phyloP scores from a whole-genome alignment of 2,888 invertebrate species.

The Lasioglossum marginatum region DNA sequence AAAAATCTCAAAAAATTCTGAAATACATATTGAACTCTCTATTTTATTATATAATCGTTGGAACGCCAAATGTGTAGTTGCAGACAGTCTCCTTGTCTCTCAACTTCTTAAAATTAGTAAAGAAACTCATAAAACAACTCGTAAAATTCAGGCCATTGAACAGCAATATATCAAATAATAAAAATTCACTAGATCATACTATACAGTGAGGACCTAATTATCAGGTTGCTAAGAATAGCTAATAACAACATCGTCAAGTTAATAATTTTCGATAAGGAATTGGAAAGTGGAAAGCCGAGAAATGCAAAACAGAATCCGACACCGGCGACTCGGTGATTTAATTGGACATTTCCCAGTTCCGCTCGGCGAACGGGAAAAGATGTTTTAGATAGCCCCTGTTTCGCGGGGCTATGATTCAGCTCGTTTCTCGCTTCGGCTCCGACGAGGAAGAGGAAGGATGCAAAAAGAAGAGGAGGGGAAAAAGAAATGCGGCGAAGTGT shows the following conservation, averaged over 20 bases:
- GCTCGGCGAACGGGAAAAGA: neutral
- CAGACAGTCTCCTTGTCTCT: no score
- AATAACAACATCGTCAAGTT: neutral
- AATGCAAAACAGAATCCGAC: constrained; percentile 4
- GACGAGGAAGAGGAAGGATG: neutral
- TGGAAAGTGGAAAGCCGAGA: neutral
- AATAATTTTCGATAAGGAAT: neutral
- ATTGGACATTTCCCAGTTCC: constrained; percentile 19
- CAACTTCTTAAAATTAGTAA: no score
- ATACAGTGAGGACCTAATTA: neutral
- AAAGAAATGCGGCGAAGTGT: constrained; percentile 18
- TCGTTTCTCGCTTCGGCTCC: neutral
- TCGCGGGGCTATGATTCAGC: constrained; percentile 9
- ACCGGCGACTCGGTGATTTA: constrained; percentile 10
- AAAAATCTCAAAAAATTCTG: no score
- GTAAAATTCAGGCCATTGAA: no score
- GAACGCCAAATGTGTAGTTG: no score
- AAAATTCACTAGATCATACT: neutral
- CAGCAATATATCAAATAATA: neutral
- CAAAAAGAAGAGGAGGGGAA: neutral
- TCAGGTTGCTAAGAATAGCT: neutral
- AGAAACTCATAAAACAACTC: no score
- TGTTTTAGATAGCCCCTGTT: no score
- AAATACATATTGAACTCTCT: no score
- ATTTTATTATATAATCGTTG: no score